Conservation (phyloP, 2,797 vertebrate species). For the Gila robusta region DNA sequence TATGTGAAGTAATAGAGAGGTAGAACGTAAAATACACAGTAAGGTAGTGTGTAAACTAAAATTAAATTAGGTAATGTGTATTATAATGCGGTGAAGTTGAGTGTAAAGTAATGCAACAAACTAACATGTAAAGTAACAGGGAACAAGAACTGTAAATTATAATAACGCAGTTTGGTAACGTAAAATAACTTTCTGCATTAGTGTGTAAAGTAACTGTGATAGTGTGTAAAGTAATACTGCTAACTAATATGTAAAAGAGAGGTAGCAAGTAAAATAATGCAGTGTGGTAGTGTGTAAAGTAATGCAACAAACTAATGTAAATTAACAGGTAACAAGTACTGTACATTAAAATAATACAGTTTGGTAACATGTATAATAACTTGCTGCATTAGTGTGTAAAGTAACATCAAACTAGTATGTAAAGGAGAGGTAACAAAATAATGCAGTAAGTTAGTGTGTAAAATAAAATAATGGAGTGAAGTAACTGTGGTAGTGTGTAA, state of each 20-base stretch:
- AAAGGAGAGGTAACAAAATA: no score
- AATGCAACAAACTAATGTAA: not conserved
- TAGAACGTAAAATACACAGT: not conserved
- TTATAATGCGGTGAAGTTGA: not conserved
- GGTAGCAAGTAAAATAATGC: no score
- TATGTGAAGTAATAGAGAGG: not conserved
- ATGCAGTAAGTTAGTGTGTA: not conserved
- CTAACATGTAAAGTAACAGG: not conserved
- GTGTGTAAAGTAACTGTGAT: not conserved
- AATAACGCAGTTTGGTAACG: not conserved
- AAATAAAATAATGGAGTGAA: no score
- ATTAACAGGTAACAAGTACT: not conserved
- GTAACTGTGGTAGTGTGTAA: not conserved
- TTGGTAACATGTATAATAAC: no score
- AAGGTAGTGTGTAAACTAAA: not conserved
- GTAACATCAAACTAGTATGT: no score
- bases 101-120: not conserved
- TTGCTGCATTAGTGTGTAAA: no score
- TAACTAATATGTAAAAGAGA: not conserved
- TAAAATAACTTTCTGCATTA: no score
- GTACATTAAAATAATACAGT: no score
- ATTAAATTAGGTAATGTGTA: not conserved
- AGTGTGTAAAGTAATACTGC: not conserved
- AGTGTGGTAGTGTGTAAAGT: not conserved
- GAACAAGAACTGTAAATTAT: not conserved